Evolutionary conservation across 2,113 vertebrate species (phyloP).

Genomic region (Sprattus sprattus): DNA sequence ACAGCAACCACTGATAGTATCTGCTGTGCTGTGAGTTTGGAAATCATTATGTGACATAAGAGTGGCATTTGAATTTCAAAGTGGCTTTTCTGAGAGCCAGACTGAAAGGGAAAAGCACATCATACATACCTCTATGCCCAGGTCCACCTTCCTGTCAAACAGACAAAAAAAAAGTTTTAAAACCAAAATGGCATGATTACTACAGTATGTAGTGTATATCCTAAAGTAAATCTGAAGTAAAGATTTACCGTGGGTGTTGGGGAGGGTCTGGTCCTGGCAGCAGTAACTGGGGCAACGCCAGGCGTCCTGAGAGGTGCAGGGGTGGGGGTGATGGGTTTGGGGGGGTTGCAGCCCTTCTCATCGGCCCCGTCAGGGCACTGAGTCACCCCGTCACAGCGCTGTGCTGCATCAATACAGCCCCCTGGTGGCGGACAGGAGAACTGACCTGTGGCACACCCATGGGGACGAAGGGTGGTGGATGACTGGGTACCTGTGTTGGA

Average conservation of each 20-base stretch:
- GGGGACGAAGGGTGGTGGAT: constrained; percentile 49
- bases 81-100: no score
- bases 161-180: not conserved
- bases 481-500: constrained; percentile 57
- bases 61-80: no score
- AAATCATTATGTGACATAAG: no score
- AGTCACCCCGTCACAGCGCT: constrained; percentile 65
- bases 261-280: constrained; percentile 30
- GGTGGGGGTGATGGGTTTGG: constrained; percentile 50
- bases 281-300: constrained; percentile 56
- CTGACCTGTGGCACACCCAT: constrained; percentile 58
- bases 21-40: no score
- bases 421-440: constrained; percentile 72
- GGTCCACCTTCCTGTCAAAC: constrained; percentile 33
- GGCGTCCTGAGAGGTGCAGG: constrained; percentile 67
- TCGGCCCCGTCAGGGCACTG: constrained; percentile 75
- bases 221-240: not conserved
- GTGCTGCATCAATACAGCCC: constrained; percentile 61
- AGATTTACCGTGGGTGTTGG: constrained; percentile 49
- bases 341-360: constrained; percentile 67
- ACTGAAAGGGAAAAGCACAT: not conserved
- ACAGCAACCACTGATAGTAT: no score
- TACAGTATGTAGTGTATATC: no score
- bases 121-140: constrained; percentile 29
- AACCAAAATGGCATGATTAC: not conserved